A percentile compares a stretch with the other conserved stretches of the same genome.
These are phyloP conservation scores for Lobophora halterata DNA, from an alignment of 2,888 invertebrate genomes.

Conservation along the genomic window DNA sequence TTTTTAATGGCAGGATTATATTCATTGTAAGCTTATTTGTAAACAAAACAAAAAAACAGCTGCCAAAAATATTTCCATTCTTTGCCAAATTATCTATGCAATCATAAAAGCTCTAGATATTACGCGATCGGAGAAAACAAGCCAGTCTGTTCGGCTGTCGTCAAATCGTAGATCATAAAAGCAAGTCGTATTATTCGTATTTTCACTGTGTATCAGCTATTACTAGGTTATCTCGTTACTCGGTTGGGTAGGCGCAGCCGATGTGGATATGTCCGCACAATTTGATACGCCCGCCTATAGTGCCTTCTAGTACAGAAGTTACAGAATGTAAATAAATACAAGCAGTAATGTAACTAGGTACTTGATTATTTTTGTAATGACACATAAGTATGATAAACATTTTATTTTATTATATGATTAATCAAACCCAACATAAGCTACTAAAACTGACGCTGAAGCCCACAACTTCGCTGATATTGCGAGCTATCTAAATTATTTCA, in stretches of 20 bases:
- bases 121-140: slow-evolving; percentile 25
- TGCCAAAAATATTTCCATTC: slow-evolving; percentile 5
- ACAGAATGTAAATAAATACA: too few relatives aligned
- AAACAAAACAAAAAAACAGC: slow-evolving; percentile 2
- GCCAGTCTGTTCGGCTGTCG: slow-evolving; percentile 18
- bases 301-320: slow-evolving; percentile 7
- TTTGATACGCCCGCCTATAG: slow-evolving; percentile 26
- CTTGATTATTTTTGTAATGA: too few relatives aligned
- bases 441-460: too few relatives aligned
- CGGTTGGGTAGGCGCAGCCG: slow-evolving; percentile 30
- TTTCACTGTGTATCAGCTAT: slow-evolving; percentile 28
- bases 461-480: too few relatives aligned
- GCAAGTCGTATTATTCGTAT: slow-evolving; percentile 29
- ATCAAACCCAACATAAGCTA: too few relatives aligned
- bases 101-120: slow-evolving; percentile 21
- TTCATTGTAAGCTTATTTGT: background rate
- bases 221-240: slow-evolving; percentile 34
- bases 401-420: too few relatives aligned
- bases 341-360: too few relatives aligned
- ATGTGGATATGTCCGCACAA: slow-evolving; percentile 31
- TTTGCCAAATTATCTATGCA: slow-evolving; percentile 15
- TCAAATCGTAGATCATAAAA: slow-evolving; percentile 28
- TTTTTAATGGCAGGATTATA: too few relatives aligned
- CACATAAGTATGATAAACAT: too few relatives aligned
- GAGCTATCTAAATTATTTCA: too few relatives aligned